Conservation (phyloP, 1,140 invertebrate genomes). For the Habropoda laboriosa region DNA sequence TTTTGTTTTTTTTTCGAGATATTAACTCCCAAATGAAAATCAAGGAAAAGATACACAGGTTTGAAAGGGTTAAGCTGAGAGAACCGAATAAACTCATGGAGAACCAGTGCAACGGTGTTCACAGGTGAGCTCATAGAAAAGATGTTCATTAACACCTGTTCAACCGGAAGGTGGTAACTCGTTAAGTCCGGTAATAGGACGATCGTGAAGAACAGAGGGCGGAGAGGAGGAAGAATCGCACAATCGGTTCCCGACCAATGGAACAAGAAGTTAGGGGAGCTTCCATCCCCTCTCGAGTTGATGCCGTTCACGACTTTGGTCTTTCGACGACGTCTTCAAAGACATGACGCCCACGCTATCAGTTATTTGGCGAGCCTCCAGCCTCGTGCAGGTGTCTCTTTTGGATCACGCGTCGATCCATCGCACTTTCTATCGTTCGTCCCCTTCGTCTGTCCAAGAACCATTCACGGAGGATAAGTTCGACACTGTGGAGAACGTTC, state of each 20-base stretch:
- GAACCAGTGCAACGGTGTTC: not conserved
- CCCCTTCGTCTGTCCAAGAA: not conserved
- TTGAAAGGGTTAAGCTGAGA: no score
- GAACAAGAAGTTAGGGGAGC: conserved; percentile 64
- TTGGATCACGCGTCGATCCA: conserved; percentile 12
- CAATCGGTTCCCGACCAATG: conserved; percentile 63
- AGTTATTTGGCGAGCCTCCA: conserved; percentile 73
- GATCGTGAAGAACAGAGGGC: conserved; percentile 36
- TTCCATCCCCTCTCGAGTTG: conserved; percentile 67
- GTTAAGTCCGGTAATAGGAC: conserved; percentile 22
- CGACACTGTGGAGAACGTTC: not conserved
- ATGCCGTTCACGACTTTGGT: conserved; percentile 48
- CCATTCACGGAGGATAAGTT: not conserved
- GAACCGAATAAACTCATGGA: no score
- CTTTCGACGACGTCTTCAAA: conserved; percentile 67
- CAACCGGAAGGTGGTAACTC: conserved; percentile 46
- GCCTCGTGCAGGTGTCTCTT: conserved; percentile 61
- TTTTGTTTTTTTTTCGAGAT: no score
- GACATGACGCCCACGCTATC: conserved; percentile 68
- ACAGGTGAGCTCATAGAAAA: conserved; percentile 22
- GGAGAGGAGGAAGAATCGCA: conserved; percentile 50
- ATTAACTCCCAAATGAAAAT: no score
- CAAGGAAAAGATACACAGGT: no score
- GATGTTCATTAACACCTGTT: conserved; percentile 62
- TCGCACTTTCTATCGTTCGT: not conserved